Conservation (phyloP, 1,140 invertebrate species). For the Plutomurus gul region DNA sequence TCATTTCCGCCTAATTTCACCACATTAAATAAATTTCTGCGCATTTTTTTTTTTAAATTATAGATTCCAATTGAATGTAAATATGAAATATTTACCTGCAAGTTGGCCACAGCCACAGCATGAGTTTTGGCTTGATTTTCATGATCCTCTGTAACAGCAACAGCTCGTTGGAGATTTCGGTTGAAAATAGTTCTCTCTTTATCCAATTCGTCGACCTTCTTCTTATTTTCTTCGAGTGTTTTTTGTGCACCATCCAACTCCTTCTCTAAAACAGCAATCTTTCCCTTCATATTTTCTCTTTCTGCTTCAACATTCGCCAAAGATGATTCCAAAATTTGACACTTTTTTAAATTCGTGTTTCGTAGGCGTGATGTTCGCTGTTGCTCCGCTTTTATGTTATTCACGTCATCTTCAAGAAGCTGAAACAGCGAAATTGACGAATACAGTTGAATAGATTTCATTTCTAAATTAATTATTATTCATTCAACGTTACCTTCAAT, state of each 20-base stretch:
- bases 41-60: not conserved
- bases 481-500: constrained; percentile 4
- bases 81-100: constrained; percentile 31
- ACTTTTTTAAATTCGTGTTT: not conserved
- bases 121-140: constrained; percentile 34
- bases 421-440: not conserved
- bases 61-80: not conserved
- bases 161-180: constrained; percentile 35
- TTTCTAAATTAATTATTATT: not conserved
- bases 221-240: constrained; percentile 36
- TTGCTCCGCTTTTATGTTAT: constrained; percentile 15
- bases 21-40: not conserved
- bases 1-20: constrained; percentile 24
- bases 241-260: constrained; percentile 43
- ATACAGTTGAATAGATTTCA: too few relatives aligned
- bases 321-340: not conserved
- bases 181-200: constrained; percentile 40
- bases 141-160: constrained; percentile 24
- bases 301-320: constrained; percentile 21
- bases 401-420: constrained; percentile 23
- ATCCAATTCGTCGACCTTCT: constrained; percentile 41
- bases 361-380: constrained; percentile 1
- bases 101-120: constrained; percentile 33
- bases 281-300: not conserved
- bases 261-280: constrained; percentile 37